Evolutionary conservation across 2,888 invertebrate genomes (phyloP).

Genomic region (Yponomeuta malinellus): DNA sequence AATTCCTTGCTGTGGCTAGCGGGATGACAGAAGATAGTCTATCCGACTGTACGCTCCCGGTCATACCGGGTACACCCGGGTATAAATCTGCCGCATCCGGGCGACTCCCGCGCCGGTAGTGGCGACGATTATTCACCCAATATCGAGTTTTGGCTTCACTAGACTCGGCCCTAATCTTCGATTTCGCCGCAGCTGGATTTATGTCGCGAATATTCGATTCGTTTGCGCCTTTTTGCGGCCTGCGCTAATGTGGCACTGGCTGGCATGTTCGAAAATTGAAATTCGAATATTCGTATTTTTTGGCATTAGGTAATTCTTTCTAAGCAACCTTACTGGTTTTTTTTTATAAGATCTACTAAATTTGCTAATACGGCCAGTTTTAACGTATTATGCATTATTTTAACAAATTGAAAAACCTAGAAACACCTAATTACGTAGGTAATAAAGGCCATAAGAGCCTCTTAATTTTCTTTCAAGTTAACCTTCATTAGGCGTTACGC

Average conservation of each 20-base stretch:
- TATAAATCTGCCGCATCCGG: conserved; percentile 74
- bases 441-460: too few relatives aligned
- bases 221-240: conserved; percentile 13
- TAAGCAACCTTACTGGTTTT: background rate
- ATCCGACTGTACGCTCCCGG: conserved; percentile 12
- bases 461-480: background rate
- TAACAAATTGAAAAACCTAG: too few relatives aligned
- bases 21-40: conserved; percentile 6
- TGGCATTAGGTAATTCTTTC: background rate
- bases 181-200: conserved; percentile 59
- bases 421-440: too few relatives aligned
- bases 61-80: conserved; percentile 37
- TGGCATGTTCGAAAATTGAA: conserved; percentile 2
- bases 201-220: conserved; percentile 31
- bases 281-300: background rate
- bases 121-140: conserved; percentile 74
- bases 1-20: background rate
- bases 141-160: conserved; percentile 75
- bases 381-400: too few relatives aligned
- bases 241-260: conserved; percentile 3
- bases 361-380: too few relatives aligned
- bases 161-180: conserved; percentile 67
- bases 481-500: conserved; percentile 10
- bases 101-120: conserved; percentile 70
- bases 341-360: too few relatives aligned